A percentile compares a stretch with the other conserved stretches of the same genome.
Evolutionary conservation across 2,888 invertebrate species (phyloP).

Genomic region (Macrosiphum euphorbiae): DNA sequence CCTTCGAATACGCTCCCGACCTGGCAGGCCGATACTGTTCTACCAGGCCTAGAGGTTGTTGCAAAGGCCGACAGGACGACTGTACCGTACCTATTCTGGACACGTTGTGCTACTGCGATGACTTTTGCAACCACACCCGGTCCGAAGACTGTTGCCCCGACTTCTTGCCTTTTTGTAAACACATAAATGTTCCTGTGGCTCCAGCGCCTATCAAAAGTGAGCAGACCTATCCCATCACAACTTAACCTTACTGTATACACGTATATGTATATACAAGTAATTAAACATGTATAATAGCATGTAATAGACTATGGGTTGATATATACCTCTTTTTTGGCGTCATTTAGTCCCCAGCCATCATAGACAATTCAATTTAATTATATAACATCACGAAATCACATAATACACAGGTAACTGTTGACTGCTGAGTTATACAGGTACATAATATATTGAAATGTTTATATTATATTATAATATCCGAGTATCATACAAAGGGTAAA

Average conservation of each 20-base stretch:
- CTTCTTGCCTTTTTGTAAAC: constrained; percentile 81
- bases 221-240: neutral
- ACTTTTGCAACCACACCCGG: constrained; percentile 84
- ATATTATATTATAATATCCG: neutral
- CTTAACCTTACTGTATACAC: neutral
- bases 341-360: neutral
- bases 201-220: constrained; percentile 64
- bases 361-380: neutral
- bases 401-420: neutral
- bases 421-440: neutral
- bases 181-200: constrained; percentile 69
- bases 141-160: constrained; percentile 94
- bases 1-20: constrained; percentile 53
- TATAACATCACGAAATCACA: too few relatives aligned
- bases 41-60: constrained; percentile 75
- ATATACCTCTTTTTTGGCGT: neutral
- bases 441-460: neutral
- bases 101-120: constrained; percentile 94
- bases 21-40: constrained; percentile 75
- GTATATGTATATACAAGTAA: neutral
- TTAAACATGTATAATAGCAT: neutral
- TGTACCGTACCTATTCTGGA: constrained; percentile 87
- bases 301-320: neutral
- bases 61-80: constrained; percentile 81
- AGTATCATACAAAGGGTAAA: neutral